phyloP scores from a whole-genome alignment of 2,888 invertebrate genomes.

The Adineta ricciae region DNA sequence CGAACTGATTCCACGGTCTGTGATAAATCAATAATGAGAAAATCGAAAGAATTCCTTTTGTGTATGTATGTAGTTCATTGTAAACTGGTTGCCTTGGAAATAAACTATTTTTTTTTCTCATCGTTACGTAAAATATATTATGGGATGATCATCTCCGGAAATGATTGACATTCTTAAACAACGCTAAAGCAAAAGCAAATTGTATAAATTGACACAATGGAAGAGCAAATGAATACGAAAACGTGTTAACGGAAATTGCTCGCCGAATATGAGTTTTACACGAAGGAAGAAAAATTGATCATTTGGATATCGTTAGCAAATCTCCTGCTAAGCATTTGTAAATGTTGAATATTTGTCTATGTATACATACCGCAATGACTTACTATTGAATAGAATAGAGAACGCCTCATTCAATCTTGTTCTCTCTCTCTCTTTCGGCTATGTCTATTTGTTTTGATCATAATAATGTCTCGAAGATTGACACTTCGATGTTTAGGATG shows the following conservation, averaged over 20 bases:
- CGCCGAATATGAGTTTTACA: neutral
- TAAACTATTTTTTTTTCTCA: constrained; percentile 10
- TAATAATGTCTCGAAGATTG: constrained; percentile 4
- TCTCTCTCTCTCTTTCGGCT: neutral
- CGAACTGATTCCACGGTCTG: neutral
- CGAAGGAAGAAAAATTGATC: neutral
- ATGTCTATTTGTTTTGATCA: neutral
- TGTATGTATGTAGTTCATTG: neutral
- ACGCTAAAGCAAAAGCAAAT: neutral
- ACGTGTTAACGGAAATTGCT: neutral
- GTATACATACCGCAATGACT: neutral
- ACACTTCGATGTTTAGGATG: neutral
- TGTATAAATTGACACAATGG: neutral
- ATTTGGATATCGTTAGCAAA: constrained; percentile 4
- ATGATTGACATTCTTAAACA: neutral
- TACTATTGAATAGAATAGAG: neutral
- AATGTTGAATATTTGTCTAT: constrained; percentile 15
- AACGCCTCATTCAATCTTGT: neutral
- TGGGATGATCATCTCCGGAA: neutral
- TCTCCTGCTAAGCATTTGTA: neutral
- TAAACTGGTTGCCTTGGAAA: neutral
- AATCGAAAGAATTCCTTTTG: neutral
- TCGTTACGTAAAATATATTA: neutral
- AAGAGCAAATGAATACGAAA: neutral
- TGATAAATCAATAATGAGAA: neutral